Conservation (phyloP, 2,888 invertebrate species). For the Drosophila ezoana region DNA sequence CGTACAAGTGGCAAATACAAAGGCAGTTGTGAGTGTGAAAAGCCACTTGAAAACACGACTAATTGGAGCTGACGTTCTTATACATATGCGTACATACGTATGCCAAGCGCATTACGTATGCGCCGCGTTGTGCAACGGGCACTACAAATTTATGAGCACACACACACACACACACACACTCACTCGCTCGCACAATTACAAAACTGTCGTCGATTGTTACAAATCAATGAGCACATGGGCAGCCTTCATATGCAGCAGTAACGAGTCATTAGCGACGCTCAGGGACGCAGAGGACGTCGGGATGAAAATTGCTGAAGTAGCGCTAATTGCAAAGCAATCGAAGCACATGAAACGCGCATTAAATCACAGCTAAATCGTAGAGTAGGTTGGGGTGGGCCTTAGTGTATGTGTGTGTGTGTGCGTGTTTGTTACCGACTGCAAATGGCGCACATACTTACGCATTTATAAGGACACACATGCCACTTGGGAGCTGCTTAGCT, state of each 20-base stretch:
- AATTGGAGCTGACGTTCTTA: constrained; percentile 66
- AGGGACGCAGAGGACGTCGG: constrained; percentile 4
- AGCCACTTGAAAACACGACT: constrained; percentile 75
- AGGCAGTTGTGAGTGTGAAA: constrained; percentile 50
- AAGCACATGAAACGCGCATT: constrained; percentile 61
- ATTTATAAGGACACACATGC: constrained; percentile 31
- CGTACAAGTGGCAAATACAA: constrained; percentile 54
- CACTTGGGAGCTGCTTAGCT: constrained; percentile 42
- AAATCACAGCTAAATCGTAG: constrained; percentile 58
- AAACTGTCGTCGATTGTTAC: constrained; percentile 64
- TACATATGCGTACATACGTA: constrained; percentile 16
- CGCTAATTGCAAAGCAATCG: constrained; percentile 78
- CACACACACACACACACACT: constrained; percentile 4
- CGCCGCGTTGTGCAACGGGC: constrained; percentile 55
- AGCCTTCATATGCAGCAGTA: constrained; percentile 31
- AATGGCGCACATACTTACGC: constrained; percentile 33
- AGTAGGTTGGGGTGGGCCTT: too few species aligned
- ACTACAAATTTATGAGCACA: constrained; percentile 60
- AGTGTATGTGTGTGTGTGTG: neutral
- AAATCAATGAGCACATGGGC: constrained; percentile 48
- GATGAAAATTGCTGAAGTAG: constrained; percentile 70
- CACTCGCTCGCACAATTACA: constrained; percentile 49
- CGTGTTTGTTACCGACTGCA: constrained; percentile 13
- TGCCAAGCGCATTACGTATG: constrained; percentile 60
- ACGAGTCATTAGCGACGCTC: constrained; percentile 46